Conservation (phyloP, 2,113 vertebrate species). For the Nematolebias whitei region DNA sequence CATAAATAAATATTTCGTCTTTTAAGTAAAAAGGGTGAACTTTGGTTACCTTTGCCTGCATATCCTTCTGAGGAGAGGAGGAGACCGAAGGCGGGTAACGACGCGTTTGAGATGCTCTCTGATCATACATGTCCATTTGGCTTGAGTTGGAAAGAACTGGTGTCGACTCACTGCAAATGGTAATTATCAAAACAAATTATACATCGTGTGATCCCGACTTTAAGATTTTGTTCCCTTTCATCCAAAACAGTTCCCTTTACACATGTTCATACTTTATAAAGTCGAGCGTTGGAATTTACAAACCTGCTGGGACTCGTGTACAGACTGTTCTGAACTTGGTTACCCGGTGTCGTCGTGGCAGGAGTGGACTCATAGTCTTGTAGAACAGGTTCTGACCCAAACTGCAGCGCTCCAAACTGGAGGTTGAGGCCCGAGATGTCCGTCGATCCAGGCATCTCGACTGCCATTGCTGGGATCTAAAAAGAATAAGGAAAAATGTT, state of each 20-base stretch:
- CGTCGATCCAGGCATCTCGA: conserved; percentile 95
- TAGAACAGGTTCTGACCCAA: conserved; percentile 95
- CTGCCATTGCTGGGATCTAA: conserved; percentile 93
- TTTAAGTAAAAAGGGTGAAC: background rate
- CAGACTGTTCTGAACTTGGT: conserved; percentile 88
- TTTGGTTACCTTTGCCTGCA: conserved; percentile 88
- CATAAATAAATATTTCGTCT: conserved; percentile 1
- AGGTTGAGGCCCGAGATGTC: conserved; percentile 95
- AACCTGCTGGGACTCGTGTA: conserved; percentile 93
- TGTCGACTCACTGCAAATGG: conserved; percentile 84
- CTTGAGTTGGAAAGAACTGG: conserved; percentile 88
- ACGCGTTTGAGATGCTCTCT: conserved; percentile 89
- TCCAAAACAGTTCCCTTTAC: too few relatives aligned
- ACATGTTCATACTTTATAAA: background rate
- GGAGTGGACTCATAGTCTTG: conserved; percentile 88
- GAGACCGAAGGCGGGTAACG: conserved; percentile 90
- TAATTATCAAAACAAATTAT: conserved; percentile 1
- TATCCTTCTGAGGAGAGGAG: conserved; percentile 94
- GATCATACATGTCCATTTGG: conserved; percentile 92
- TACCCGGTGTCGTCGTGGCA: conserved; percentile 79
- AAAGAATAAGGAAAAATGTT: too few relatives aligned
- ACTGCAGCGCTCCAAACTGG: conserved; percentile 96
- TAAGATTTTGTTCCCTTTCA: too few relatives aligned
- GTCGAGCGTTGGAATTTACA: conserved; percentile 1
- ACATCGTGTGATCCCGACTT: background rate